Percentiles rank a stretch among this genome's conserved stretches.
phyloP scores from a whole-genome alignment of 2,113 vertebrate species.

The Phyllostomus discolor region DNA sequence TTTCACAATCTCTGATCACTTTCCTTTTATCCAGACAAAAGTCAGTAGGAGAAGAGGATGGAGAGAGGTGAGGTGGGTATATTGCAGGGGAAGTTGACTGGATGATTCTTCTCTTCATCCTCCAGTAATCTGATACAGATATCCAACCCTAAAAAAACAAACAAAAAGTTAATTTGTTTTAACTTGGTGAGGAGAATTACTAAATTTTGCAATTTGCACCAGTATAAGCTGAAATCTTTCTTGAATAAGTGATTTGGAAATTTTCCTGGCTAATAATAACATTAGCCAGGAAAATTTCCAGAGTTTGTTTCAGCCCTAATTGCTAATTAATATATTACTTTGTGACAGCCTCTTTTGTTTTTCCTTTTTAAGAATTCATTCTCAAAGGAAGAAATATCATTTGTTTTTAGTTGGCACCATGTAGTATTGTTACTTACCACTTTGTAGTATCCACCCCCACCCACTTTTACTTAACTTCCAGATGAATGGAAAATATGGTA shows the following conservation, averaged over 20 bases:
- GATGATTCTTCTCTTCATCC: neutral
- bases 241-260: neutral
- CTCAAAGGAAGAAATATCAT: neutral
- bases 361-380: slow-evolving; percentile 28
- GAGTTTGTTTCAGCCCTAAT: neutral
- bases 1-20: slow-evolving; percentile 24
- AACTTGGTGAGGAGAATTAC: neutral
- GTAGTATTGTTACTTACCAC: neutral
- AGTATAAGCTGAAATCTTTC: slow-evolving; percentile 18
- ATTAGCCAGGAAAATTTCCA: no score
- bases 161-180: neutral
- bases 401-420: slow-evolving; percentile 22
- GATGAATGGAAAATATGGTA: slow-evolving; percentile 52
- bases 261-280: slow-evolving; percentile 11
- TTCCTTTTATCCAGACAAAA: slow-evolving; percentile 14
- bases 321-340: neutral
- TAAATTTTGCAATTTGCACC: slow-evolving; percentile 2
- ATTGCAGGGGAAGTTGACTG: neutral
- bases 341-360: neutral
- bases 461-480: neutral
- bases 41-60: neutral
- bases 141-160: no score
- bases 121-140: neutral
- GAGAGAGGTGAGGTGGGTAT: neutral
- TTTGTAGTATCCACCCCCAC: neutral